Evolutionary conservation across 2,888 invertebrate species (phyloP).

Genomic region (Ctenicera cuprea): DNA sequence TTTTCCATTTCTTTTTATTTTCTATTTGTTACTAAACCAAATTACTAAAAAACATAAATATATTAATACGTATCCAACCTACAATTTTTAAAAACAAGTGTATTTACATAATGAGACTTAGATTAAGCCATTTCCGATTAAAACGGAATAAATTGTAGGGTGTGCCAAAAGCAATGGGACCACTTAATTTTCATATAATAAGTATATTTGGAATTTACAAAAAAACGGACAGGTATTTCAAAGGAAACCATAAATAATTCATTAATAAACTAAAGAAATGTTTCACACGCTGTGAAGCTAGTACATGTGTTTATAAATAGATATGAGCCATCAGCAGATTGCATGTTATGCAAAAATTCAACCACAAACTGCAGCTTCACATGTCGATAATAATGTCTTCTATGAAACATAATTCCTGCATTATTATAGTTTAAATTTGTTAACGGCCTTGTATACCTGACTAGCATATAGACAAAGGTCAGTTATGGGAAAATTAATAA

Average conservation of each 20-base stretch:
- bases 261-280: conserved; percentile 21
- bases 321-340: conserved; percentile 27
- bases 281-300: conserved; percentile 25
- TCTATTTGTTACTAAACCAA: too few species aligned
- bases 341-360: conserved; percentile 36
- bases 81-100: too few species aligned
- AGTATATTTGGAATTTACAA: conserved; percentile 1
- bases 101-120: neutral
- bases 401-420: conserved; percentile 14
- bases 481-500: neutral
- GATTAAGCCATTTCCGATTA: neutral
- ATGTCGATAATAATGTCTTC: conserved; percentile 19
- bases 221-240: conserved; percentile 20
- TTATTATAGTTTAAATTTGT: conserved; percentile 14
- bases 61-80: too few species aligned
- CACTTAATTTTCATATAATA: conserved; percentile 8
- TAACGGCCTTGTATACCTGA: conserved; percentile 33
- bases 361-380: conserved; percentile 34
- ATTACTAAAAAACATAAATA: too few species aligned
- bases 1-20: too few species aligned
- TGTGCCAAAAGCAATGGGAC: neutral
- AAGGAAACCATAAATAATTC: conserved; percentile 30
- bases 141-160: neutral
- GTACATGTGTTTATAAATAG: conserved; percentile 31
- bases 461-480: conserved; percentile 1